Evolutionary conservation across 2,797 vertebrate species (phyloP).

Genomic region (Eremophila alpestris): DNA sequence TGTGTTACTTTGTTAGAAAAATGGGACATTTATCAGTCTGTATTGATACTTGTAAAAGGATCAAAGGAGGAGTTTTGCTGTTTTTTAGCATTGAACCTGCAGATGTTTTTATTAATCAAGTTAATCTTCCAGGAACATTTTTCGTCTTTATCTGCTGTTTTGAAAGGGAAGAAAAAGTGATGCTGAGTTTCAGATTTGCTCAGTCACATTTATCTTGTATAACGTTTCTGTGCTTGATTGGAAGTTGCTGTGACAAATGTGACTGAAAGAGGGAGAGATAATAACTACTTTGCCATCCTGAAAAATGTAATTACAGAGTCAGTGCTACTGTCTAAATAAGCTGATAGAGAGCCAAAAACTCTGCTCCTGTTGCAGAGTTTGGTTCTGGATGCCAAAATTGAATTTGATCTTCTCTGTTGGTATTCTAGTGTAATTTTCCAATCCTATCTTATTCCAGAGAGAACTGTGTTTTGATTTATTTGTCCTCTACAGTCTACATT

Average conservation of each 20-base stretch:
- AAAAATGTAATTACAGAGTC: conserved; percentile 24
- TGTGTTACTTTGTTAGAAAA: neutral
- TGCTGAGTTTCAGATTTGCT: neutral
- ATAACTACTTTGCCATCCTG: conserved; percentile 10
- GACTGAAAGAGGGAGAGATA: conserved; percentile 1
- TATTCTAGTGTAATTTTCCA: neutral
- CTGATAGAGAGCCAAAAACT: neutral
- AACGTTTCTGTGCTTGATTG: neutral
- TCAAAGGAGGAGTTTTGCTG: neutral
- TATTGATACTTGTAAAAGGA: neutral
- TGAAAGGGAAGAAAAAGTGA: neutral
- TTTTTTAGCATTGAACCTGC: neutral
- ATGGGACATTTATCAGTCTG: neutral
- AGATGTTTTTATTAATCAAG: conserved; percentile 7
- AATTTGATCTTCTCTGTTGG: conserved; percentile 15
- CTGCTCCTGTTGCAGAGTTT: conserved; percentile 2
- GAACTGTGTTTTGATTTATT: neutral
- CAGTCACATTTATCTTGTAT: neutral
- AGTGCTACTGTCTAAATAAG: conserved; percentile 34
- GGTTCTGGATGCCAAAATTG: neutral
- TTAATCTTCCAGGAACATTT: neutral
- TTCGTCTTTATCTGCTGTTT: neutral
- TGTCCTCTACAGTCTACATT: neutral
- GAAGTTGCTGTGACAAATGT: neutral
- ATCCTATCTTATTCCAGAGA: neutral